These are phyloP conservation scores for Acrossocheilus wenchowensis DNA, from an alignment of 2,797 vertebrate species.

Conservation along the genomic window DNA sequence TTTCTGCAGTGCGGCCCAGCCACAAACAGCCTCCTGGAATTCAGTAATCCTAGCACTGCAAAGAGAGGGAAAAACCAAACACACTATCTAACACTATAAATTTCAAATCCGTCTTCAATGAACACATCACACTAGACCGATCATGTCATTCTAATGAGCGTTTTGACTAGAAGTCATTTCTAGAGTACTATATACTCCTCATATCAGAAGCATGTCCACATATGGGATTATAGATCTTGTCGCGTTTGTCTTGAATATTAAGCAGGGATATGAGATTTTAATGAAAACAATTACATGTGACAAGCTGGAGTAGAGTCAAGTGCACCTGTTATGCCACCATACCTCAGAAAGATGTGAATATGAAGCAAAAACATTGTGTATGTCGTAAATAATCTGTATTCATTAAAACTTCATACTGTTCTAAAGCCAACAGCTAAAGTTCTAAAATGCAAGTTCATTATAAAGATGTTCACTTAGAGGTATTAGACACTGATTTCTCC, in stretches of 20 bases:
- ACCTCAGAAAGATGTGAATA: neutral
- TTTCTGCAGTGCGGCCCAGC: conserved; percentile 62
- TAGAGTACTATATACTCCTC: neutral
- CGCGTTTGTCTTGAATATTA: neutral
- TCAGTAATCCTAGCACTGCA: conserved; percentile 76
- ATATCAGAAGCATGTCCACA: neutral
- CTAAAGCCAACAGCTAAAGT: neutral
- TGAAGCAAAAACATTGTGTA: neutral
- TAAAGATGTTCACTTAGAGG: neutral
- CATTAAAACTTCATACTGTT: neutral
- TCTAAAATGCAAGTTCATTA: neutral
- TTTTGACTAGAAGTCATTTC: neutral
- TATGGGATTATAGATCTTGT: neutral
- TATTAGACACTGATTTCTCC: neutral
- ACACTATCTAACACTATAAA: conserved; percentile 15
- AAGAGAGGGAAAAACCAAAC: conserved; percentile 47
- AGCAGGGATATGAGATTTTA: neutral
- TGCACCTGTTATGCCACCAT: neutral
- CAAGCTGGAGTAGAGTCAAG: neutral
- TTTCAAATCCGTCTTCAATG: neutral
- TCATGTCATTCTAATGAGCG: conserved; percentile 12
- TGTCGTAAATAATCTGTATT: neutral
- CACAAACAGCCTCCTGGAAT: conserved; percentile 68
- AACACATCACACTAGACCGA: neutral
- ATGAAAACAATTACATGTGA: neutral